Percentiles rank a stretch among this genome's conserved stretches.
These are phyloP conservation scores for Agapornis roseicollis DNA, from an alignment of 2,113 vertebrate species.

Conservation along the genomic window DNA sequence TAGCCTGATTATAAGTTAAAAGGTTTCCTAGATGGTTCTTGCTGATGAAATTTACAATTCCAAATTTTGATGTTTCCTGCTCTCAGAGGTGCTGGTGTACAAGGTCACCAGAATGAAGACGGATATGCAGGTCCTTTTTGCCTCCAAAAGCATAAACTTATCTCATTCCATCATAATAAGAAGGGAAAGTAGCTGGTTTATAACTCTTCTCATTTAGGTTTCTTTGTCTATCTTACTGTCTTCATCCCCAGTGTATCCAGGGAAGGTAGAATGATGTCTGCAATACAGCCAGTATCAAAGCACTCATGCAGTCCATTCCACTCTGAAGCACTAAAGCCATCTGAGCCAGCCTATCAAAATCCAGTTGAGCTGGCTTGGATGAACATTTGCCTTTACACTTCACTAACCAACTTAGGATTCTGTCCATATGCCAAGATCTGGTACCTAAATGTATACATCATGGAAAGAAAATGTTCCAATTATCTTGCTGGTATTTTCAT, in stretches of 20 bases:
- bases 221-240: not conserved
- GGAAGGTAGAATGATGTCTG: not conserved
- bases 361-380: not conserved
- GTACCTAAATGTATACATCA: not conserved
- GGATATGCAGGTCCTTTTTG: not conserved
- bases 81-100: not conserved
- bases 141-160: not conserved
- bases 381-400: slow-evolving; percentile 7
- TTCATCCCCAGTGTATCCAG: not conserved
- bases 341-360: not conserved
- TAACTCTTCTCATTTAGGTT: not conserved
- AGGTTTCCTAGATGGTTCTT: not conserved
- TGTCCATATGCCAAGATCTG: not conserved
- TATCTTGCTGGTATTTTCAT: not conserved
- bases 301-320: not conserved
- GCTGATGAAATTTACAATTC: not conserved
- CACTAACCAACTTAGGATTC: not conserved
- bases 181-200: not conserved
- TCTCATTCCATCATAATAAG: not conserved
- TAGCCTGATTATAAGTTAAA: not conserved
- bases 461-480: not conserved
- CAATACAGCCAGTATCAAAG: not conserved
- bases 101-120: not conserved
- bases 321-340: not conserved
- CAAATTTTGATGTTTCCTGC: not conserved